Base-by-base conservation (phyloP, 2,888 invertebrate species). In the Branchipolynoe longqiensis region DNA sequence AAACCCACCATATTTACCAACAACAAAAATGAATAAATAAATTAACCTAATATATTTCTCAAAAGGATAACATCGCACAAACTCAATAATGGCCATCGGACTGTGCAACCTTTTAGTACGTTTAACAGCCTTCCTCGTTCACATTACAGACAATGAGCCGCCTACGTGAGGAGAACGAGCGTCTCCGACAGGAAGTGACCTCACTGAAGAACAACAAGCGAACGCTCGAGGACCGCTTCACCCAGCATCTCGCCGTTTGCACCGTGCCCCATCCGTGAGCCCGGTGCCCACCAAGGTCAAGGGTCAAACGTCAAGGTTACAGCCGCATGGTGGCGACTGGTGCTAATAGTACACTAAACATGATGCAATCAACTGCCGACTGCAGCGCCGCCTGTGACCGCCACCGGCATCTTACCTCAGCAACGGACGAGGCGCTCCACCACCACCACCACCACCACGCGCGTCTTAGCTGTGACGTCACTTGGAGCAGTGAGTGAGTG, bases 221-320 rank as follows among this genome's bases (percentile, higher is more conserved):
- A 6, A 48, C 18, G 3, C 31, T 78, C 28, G n/a, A 25, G 25
- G 54, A 41, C 12, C 14, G 25, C 8, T 41, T 25, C 31, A 54
- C n/a, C 8, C 22, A 14, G 3, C 78, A 78, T 33, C 78, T 78
- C 48, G 41, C 78, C 12, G 0, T 78, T 33, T 78, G 78, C 48
- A 18, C 48, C 41, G 28, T 25, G 28, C 48, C 28, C 78, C 78
- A 78, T 14, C 78, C 28, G 78, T 69, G 69, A 69, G n/a, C n/a
- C n/a, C n/a, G n/a, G 18, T 48, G 48, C 8, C 8, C 8, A 69
- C 2, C 33, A 4, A 12, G 8, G 8, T 48, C 48, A 8, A 48
- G 48, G 48, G 48, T 48, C 48, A 48, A n/a, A n/a, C 18, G 48
- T 48, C 8, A 48, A 14, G 33, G 18, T n/a, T 38, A 69, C 2